phyloP scores from a whole-genome alignment of 2,797 vertebrate species.

The Sebastes steindachneri region DNA sequence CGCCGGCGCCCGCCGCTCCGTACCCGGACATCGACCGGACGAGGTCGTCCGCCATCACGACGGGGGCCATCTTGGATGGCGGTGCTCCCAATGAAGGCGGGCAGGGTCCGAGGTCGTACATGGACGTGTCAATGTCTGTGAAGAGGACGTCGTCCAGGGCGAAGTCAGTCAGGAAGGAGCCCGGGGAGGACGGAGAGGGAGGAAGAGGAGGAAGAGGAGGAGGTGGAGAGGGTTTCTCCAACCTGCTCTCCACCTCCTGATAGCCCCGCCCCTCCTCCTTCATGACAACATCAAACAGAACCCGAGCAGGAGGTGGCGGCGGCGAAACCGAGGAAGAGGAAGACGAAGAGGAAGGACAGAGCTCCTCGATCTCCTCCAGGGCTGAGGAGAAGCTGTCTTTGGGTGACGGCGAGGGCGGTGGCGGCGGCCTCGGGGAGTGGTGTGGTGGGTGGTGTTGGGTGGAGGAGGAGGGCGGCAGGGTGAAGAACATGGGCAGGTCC shows the following conservation, averaged over 20 bases:
- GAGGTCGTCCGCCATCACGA: slow-evolving; percentile 87
- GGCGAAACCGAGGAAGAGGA: background rate
- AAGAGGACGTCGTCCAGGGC: slow-evolving; percentile 92
- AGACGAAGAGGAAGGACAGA: slow-evolving; percentile 76
- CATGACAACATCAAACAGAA: slow-evolving; percentile 29
- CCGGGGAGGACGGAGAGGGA: slow-evolving; percentile 64
- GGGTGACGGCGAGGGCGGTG: slow-evolving; percentile 54
- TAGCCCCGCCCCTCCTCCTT: slow-evolving; percentile 70
- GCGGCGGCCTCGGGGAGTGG: slow-evolving; percentile 64
- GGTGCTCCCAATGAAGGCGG: slow-evolving; percentile 69
- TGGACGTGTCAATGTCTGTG: slow-evolving; percentile 91
- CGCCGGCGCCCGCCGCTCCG: slow-evolving; percentile 57
- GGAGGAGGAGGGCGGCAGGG: slow-evolving; percentile 72
- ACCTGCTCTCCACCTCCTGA: slow-evolving; percentile 67
- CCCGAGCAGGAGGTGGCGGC: background rate
- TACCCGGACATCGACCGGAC: slow-evolving; percentile 88
- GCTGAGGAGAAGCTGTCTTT: slow-evolving; percentile 91
- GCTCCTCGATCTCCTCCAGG: slow-evolving; percentile 90
- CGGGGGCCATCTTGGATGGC: slow-evolving; percentile 81
- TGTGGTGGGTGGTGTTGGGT: slow-evolving; percentile 24
- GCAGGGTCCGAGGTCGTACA: slow-evolving; percentile 91
- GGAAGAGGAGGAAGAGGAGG: slow-evolving; percentile 57
- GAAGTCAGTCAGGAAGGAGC: slow-evolving; percentile 90
- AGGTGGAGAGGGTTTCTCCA: slow-evolving; percentile 38
- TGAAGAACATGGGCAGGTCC: slow-evolving; percentile 84